These are phyloP conservation scores for Timandra comae DNA, from an alignment of 2,888 invertebrate species.

Conservation along the genomic window DNA sequence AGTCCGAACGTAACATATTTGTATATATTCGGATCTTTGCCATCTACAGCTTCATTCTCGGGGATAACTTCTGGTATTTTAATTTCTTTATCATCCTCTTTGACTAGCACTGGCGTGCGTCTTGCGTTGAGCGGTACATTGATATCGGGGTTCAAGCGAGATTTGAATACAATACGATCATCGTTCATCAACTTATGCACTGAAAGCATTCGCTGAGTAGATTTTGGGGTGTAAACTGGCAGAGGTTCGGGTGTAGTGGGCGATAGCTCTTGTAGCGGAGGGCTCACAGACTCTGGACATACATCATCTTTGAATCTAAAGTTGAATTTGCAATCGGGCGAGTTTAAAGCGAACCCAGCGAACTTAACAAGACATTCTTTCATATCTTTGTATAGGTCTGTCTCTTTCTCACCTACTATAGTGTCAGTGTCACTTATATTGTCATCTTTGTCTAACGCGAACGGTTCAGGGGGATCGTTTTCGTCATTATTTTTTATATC, in stretches of 20 bases:
- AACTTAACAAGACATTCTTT: slow-evolving; percentile 62
- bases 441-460: slow-evolving; percentile 53
- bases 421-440: slow-evolving; percentile 52
- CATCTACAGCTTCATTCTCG: slow-evolving; percentile 15
- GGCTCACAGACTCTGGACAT: slow-evolving; percentile 61
- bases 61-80: slow-evolving; percentile 19
- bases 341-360: slow-evolving; percentile 51
- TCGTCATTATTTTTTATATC: slow-evolving; percentile 38
- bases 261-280: slow-evolving; percentile 64
- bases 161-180: slow-evolving; percentile 35
- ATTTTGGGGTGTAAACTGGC: slow-evolving; percentile 50
- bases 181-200: slow-evolving; percentile 49
- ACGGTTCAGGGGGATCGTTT: slow-evolving; percentile 56
- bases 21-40: slow-evolving; percentile 49
- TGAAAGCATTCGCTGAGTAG: slow-evolving; percentile 44
- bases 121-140: slow-evolving; percentile 48
- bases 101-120: slow-evolving; percentile 33
- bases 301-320: slow-evolving; percentile 27
- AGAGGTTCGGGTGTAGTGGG: slow-evolving; percentile 52
- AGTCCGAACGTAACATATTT: slow-evolving; percentile 62
- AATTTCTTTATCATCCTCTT: slow-evolving; percentile 29
- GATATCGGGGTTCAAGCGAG: slow-evolving; percentile 38
- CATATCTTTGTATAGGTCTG: slow-evolving; percentile 52
- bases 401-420: slow-evolving; percentile 48
- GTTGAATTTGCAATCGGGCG: slow-evolving; percentile 18